Conservation (phyloP, 53 echinoderm and acorn worm genomes). For the Antedon mediterranea region DNA sequence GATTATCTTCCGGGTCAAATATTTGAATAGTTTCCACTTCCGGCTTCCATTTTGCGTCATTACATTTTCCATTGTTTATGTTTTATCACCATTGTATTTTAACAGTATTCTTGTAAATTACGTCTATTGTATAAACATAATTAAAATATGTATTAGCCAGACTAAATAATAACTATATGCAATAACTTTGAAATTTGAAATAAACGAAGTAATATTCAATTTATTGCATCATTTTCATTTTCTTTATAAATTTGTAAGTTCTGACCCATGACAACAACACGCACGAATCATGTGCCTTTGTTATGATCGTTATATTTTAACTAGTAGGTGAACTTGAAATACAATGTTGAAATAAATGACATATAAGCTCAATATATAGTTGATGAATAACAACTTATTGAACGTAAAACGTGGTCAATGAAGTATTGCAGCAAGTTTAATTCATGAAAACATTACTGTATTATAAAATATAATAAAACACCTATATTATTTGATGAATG, state of each 20-base stretch:
- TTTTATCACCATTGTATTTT: not conserved
- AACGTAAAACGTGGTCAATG: too few species aligned
- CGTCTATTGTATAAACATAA: not conserved
- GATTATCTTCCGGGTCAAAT: not conserved
- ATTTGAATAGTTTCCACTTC: not conserved
- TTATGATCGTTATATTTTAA: not conserved
- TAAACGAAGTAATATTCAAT: not conserved
- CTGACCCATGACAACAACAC: not conserved
- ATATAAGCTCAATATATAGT: too few species aligned
- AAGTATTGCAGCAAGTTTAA: too few species aligned
- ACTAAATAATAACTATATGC: not conserved
- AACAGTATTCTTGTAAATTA: not conserved
- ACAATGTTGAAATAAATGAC: too few species aligned
- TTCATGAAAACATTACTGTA: too few species aligned
- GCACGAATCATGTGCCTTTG: conserved; percentile 1
- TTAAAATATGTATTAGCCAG: not conserved
- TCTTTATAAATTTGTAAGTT: not conserved
- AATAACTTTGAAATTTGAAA: not conserved
- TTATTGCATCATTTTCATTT: not conserved
- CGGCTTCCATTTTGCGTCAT: not conserved
- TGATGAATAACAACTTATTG: too few species aligned
- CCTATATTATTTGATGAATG: too few species aligned
- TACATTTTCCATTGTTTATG: not conserved
- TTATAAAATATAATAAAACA: too few species aligned
- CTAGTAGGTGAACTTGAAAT: not conserved